Evolutionary conservation across 23 tunicate genomes (phyloP).

Genomic region (Oikopleura albicans): DNA sequence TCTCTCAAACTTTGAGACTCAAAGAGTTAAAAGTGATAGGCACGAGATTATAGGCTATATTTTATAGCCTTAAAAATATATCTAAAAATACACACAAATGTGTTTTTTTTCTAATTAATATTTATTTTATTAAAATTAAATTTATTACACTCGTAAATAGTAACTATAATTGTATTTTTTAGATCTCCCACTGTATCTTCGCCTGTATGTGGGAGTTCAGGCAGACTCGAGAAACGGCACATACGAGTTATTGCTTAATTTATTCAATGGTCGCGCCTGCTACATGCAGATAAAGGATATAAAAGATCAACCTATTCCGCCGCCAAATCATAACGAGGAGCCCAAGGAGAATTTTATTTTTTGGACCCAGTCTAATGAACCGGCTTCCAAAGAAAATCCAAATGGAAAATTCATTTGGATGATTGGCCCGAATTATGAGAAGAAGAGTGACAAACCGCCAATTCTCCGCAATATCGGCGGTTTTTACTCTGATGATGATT

Average conservation of each 20-base stretch:
- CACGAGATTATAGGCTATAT: too few species aligned
- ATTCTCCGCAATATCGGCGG: not conserved
- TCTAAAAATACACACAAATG: too few species aligned
- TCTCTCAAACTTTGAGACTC: too few species aligned
- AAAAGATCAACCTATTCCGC: not conserved
- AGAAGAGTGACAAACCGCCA: not conserved
- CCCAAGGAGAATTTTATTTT: not conserved
- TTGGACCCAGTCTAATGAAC: not conserved
- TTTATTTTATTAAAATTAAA: too few species aligned
- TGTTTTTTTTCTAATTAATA: too few species aligned
- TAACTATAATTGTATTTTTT: too few species aligned
- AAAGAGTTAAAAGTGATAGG: too few species aligned
- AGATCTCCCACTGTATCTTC: not conserved
- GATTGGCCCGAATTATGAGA: not conserved
- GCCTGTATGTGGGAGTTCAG: not conserved
- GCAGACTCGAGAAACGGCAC: not conserved
- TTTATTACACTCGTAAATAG: too few species aligned
- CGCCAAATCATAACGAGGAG: not conserved
- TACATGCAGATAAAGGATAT: not conserved
- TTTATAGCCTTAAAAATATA: too few species aligned
- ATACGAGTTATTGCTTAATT: not conserved
- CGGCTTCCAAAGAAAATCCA: not conserved
- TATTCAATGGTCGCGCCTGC: not conserved
- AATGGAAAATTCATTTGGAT: not conserved
- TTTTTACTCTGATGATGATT: not conserved